Evolutionary conservation across 2,113 vertebrate genomes (phyloP).

Genomic region (Alces alces): DNA sequence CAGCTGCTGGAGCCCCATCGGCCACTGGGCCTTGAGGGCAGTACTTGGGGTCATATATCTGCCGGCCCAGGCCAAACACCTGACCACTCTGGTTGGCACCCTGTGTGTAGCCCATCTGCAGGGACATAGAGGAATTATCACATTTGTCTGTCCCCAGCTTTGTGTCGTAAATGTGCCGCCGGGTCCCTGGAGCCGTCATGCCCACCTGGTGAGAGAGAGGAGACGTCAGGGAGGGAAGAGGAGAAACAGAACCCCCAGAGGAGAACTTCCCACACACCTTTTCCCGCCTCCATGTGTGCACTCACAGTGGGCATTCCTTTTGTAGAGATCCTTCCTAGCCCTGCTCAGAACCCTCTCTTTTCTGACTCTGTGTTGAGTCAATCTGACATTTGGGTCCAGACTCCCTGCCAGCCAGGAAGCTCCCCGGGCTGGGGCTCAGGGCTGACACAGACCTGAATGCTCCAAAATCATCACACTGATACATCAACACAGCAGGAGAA

Average conservation of each 20-base stretch:
- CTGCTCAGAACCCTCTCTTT: not conserved
- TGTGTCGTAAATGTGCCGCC: constrained; percentile 92
- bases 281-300: not conserved
- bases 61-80: constrained; percentile 93
- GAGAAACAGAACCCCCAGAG: not conserved
- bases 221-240: not conserved
- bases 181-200: constrained; percentile 95
- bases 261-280: too few species aligned
- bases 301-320: too few species aligned
- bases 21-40: constrained; percentile 81
- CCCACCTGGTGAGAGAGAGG: constrained; percentile 83
- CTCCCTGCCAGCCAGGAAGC: not conserved
- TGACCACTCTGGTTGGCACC: constrained; percentile 94
- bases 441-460: fast-evolving
- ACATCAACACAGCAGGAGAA: not conserved
- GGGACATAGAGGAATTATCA: constrained; percentile 93
- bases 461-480: not conserved
- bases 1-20: not conserved
- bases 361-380: not conserved
- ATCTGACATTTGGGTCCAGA: not conserved
- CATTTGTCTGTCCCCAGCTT: constrained; percentile 92
- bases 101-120: constrained; percentile 94
- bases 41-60: constrained; percentile 96
- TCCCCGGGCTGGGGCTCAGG: not conserved
- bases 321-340: not conserved